Evolutionary conservation across 2,797 vertebrate genomes (phyloP).

Genomic region (Remorina albescens): DNA sequence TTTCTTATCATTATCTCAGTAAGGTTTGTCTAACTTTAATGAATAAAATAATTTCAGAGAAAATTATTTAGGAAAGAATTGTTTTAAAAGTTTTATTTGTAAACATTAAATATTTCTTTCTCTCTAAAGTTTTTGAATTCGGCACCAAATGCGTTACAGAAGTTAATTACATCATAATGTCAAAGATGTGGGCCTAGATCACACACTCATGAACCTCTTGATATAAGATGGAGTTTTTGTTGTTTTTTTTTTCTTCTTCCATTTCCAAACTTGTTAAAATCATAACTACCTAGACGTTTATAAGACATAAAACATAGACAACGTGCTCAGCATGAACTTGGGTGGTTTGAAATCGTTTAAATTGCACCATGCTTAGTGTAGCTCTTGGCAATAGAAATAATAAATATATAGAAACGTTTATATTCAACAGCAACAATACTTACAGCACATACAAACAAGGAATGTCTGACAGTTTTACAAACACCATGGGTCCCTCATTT

Average conservation of each 20-base stretch:
- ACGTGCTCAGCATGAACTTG: conserved; percentile 94
- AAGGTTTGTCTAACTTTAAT: conserved; percentile 46
- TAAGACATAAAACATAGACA: conserved; percentile 89
- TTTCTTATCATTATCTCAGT: neutral
- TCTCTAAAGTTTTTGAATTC: conserved; percentile 91
- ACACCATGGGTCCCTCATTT: conserved; percentile 94
- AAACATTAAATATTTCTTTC: conserved; percentile 99
- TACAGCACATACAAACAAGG: conserved; percentile 99
- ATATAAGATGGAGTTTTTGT: conserved; percentile 83
- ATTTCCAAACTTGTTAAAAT: conserved; percentile 82
- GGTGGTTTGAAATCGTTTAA: conserved; percentile 92
- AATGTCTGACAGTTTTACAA: conserved; percentile 98
- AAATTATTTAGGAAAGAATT: conserved; percentile 74
- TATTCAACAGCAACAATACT: conserved; percentile 99
- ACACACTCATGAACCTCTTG: conserved; percentile 83
- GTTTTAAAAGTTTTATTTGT: conserved; percentile 95
- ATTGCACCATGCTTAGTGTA: conserved; percentile 98
- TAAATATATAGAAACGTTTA: conserved; percentile 99
- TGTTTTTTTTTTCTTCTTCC: conserved; percentile 48
- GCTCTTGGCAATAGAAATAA: conserved; percentile 97
- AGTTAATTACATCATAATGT: conserved; percentile 89
- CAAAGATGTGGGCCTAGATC: conserved; percentile 83
- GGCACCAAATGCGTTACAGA: conserved; percentile 88
- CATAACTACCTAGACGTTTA: conserved; percentile 87
- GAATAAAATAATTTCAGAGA: conserved; percentile 62